These are phyloP conservation scores for Desmodus rotundus DNA, from an alignment of 2,113 vertebrate genomes.

Conservation along the genomic window DNA sequence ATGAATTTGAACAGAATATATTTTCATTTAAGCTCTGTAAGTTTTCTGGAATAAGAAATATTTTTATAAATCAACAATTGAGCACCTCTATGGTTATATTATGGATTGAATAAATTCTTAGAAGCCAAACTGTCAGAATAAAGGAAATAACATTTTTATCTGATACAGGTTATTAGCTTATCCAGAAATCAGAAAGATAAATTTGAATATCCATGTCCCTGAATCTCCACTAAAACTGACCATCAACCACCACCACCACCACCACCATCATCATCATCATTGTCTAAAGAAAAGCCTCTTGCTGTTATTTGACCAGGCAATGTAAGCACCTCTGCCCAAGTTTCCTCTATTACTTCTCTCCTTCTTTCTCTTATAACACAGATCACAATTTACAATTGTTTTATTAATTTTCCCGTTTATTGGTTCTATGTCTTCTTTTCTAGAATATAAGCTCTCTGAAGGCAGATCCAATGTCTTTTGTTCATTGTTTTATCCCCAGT, in stretches of 20 bases:
- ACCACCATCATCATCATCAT: neutral
- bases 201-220: neutral
- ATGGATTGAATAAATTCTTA: slow-evolving; percentile 9
- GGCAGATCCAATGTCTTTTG: neutral
- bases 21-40: neutral
- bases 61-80: neutral
- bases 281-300: neutral
- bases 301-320: neutral
- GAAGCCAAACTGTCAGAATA: neutral
- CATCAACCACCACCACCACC: neutral
- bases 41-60: neutral
- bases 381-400: neutral
- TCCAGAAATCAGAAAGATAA: neutral
- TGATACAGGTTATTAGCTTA: neutral
- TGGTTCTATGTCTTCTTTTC: neutral
- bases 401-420: neutral
- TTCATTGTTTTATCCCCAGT: neutral
- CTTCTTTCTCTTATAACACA: neutral
- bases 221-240: neutral
- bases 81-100: neutral
- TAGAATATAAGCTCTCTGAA: neutral
- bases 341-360: neutral
- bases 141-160: neutral
- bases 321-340: neutral
- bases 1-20: neutral